A percentile compares a stretch with the other conserved stretches of the same genome.
Conservation (phyloP, 2,797 vertebrate species). For the Pyrocephalus nanus region DNA sequence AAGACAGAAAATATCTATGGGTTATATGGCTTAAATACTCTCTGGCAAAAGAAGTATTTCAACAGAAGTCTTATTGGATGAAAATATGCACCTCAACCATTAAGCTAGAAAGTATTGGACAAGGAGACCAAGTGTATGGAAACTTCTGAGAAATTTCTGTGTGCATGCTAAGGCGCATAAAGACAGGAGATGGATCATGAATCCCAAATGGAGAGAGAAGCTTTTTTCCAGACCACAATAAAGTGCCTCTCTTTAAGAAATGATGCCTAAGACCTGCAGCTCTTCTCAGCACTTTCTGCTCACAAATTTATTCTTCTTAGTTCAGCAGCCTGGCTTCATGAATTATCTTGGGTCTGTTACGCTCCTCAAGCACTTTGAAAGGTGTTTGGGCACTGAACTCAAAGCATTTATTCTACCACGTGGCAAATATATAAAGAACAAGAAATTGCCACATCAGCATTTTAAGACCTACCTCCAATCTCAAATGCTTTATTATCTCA, state of each 20-base stretch:
- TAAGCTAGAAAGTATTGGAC: background rate
- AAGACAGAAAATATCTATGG: background rate
- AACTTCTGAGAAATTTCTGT: background rate
- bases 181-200: background rate
- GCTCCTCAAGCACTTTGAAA: background rate
- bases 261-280: background rate
- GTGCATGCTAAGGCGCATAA: background rate
- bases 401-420: rapidly evolving
- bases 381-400: background rate
- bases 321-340: background rate
- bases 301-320: background rate
- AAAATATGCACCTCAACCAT: background rate
- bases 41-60: background rate
- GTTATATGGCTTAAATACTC: background rate
- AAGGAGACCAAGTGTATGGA: background rate
- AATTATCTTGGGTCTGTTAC: background rate
- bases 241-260: background rate
- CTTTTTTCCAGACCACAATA: background rate
- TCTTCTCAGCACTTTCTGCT: background rate
- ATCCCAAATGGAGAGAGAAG: background rate
- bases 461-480: background rate
- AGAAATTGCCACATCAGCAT: background rate
- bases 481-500: background rate
- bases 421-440: background rate
- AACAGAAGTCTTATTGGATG: background rate